Evolutionary conservation across 2,113 vertebrate species (phyloP), one percentile per base, ranked within the genome.

Genomic region (Corydoras sp.): DNA sequence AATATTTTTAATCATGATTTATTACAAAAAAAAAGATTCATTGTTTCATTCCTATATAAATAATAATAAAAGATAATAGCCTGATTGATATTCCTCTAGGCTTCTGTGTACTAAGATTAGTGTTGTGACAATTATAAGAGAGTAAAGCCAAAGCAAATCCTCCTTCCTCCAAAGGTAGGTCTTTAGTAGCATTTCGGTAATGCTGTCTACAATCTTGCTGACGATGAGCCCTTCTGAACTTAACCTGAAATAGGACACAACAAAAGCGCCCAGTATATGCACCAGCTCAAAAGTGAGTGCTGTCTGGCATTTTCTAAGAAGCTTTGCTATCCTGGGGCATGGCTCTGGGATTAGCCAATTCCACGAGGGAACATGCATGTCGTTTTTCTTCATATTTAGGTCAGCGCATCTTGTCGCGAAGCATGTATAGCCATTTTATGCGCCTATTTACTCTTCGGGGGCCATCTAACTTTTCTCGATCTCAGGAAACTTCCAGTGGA

Each of bases 401-500:
- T 54, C 76, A 79, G 73, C 71, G 77, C 73, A 80, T 79, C 59
- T 81, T 76, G 74, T 79, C 69, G 70, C 61, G 69, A 67, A 77
- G 69, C 59, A 58, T 69, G 15, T 51, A 64, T 76, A 74, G 32
- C 73, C 51, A 29, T 79, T 66, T 72, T 71, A 65, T 70, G 71
- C 58, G 70, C 59, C 62, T 65, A 66, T 76, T 70, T 66, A 50
- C 71, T 70, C 71, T 48, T 65, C 35, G 35, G 73, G 72, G n/a
- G 78, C 31, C 13, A 54, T 35, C 65, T 31, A 13, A 61, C 61
- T 62, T 77, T 81, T 81, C 81, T 73, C 82, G 68, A 64, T 80
- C 78, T 81, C 78, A 48, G 55, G n/a, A 58, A 80, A 77, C 75
- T 79, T 79, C 60, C 76, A 70, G 74, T 30, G 77, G 75, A 82